Evolutionary conservation across 2,113 vertebrate genomes (phyloP).

Genomic region (Steatornis caripensis): DNA sequence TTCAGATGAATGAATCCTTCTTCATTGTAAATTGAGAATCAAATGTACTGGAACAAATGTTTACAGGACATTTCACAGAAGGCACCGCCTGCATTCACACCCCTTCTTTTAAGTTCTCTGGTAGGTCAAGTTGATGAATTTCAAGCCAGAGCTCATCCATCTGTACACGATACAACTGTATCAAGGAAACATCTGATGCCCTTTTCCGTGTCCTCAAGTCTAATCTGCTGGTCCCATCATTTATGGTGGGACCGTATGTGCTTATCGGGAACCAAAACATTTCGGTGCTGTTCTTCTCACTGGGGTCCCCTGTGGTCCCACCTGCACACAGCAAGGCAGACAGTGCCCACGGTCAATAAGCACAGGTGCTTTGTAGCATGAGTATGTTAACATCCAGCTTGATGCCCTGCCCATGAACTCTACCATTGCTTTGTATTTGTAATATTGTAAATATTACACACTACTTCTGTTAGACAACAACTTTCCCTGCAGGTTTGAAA

Average conservation of each 20-base stretch:
- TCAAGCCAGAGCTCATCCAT: background rate
- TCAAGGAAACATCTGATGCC: background rate
- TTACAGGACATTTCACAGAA: conserved; percentile 10
- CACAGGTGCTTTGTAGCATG: background rate
- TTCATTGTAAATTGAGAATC: conserved; percentile 35
- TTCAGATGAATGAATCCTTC: conserved; percentile 30
- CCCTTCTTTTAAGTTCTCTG: background rate
- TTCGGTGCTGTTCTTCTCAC: background rate
- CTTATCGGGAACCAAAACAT: background rate
- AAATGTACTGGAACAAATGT: conserved; percentile 38
- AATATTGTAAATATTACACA: background rate
- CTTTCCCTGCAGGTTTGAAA: background rate
- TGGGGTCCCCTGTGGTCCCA: accelerated
- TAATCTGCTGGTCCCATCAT: background rate
- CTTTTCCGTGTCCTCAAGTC: background rate
- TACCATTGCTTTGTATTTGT: background rate
- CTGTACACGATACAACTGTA: background rate
- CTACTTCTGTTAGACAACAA: background rate
- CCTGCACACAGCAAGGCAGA: background rate
- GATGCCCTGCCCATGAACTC: background rate
- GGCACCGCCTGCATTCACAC: background rate
- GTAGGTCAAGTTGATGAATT: background rate
- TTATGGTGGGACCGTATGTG: background rate
- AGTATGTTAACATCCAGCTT: background rate
- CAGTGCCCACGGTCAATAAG: accelerated